Conservation (phyloP, 1,140 invertebrate species). For the Penaeus chinensis region DNA sequence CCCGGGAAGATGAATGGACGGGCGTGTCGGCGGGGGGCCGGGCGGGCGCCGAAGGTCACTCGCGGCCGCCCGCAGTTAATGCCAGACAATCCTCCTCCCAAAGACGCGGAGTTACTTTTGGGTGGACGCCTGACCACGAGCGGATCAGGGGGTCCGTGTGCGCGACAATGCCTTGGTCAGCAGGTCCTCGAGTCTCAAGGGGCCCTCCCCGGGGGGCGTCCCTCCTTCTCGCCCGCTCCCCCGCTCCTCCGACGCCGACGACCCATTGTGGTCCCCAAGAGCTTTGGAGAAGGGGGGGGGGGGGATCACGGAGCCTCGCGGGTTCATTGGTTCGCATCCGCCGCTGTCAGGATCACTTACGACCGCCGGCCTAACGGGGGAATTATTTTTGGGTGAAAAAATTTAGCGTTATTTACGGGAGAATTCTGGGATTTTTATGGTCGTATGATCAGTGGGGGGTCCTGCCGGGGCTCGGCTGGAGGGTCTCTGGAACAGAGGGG, state of each 20-base stretch:
- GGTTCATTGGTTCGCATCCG: slow-evolving; percentile 33
- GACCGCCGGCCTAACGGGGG: background rate
- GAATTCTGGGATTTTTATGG: slow-evolving; percentile 48
- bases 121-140: slow-evolving; percentile 20
- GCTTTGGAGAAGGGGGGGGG: background rate
- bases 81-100: slow-evolving; percentile 33
- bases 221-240: background rate
- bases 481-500: background rate
- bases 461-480: background rate
- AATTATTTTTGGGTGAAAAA: slow-evolving; percentile 1
- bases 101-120: slow-evolving; percentile 15
- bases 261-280: slow-evolving; percentile 27
- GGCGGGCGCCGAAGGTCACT: slow-evolving; percentile 4
- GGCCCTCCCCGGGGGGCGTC: background rate
- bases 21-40: background rate
- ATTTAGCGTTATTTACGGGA: slow-evolving; percentile 36
- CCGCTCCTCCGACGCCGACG: slow-evolving; percentile 25
- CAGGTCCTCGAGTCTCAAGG: slow-evolving; percentile 25
- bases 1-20: slow-evolving; percentile 15
- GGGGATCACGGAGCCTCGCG: background rate
- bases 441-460: slow-evolving; percentile 36
- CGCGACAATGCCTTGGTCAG: slow-evolving; percentile 32
- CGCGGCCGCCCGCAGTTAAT: slow-evolving; percentile 32
- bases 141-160: slow-evolving; percentile 19
- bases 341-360: slow-evolving; percentile 32